A percentile compares a stretch with the other conserved stretches of the same genome.
Conservation (phyloP, 2,113 vertebrate species). For the Tragelaphus buxtoni region DNA sequence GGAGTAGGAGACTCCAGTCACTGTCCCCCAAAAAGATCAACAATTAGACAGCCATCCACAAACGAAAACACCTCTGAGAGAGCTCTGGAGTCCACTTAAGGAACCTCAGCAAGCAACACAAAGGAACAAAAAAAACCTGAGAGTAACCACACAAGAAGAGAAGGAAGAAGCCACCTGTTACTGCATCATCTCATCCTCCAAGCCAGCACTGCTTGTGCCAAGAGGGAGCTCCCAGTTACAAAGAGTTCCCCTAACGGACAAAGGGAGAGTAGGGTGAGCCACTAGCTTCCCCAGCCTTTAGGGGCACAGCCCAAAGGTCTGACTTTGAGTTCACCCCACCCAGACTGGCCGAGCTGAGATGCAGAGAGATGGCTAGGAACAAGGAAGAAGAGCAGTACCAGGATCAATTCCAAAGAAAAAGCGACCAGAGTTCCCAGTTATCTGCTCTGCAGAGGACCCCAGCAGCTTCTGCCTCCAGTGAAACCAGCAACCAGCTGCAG, state of each 20-base stretch:
- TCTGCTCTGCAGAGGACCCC: neutral
- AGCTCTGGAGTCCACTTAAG: neutral
- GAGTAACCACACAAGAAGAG: neutral
- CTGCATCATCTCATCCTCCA: neutral
- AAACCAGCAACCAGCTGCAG: neutral
- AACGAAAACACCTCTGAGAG: neutral
- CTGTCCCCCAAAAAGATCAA: neutral
- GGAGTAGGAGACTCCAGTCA: neutral
- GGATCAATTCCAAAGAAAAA: neutral
- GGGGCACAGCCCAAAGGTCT: neutral
- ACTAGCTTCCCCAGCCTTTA: neutral
- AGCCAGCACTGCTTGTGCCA: neutral
- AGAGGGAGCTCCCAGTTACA: neutral
- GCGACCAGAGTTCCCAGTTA: neutral
- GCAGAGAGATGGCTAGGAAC: neutral
- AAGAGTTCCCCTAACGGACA: neutral
- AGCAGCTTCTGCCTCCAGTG: neutral
- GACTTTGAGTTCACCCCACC: neutral
- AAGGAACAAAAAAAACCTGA: neutral
- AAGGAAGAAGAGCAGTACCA: neutral
- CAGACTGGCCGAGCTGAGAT: neutral
- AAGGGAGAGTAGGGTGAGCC: fast-evolving
- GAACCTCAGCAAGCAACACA: neutral
- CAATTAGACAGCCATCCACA: neutral
- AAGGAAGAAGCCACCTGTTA: neutral